Evolutionary conservation across 2,113 vertebrate genomes (phyloP), one percentile per base, ranked within the genome.

Genomic region (Alligator sinensis): DNA sequence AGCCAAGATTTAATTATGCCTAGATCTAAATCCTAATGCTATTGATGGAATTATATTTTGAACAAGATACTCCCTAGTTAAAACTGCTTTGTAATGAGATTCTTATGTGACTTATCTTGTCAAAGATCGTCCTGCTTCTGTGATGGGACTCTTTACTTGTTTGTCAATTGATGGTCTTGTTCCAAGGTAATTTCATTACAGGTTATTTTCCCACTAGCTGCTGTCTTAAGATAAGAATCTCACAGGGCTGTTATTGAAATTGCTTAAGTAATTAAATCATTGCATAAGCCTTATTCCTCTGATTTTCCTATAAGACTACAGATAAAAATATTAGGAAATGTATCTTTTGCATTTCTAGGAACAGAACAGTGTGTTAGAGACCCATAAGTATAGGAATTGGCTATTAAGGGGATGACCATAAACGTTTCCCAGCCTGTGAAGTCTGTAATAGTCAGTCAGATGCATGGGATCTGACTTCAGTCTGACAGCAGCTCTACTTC

Each of bases 221-320:
- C 77, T 75, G 91, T 85, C 80, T 95, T 97, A 87, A 24, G 64
- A 84, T 96, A 97, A 96, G 91, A 92, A 87, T 95, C 91, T 97
- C 84, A 75, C 74, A 47, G 82, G 80, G 88, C 84, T 94, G 64
- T 18, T 13, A 79, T 96, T 90, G 92, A 93, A 95, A 92, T 82
- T 89, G 87, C 82, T 88, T 62, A 87, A 87, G 59, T 84, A 76
- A 85, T 97, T 89, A 91, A 93, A 88, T 86, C 61, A 21, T 80
- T 77, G 61, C 89, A 96, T 93, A 68, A 77, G 21, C 74, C 2
- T 93, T 93, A 83, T 75, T 84, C 17, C 59, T 81, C 30, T 82
- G 30, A 91, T 68, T 68, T 0, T 0, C 19, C 5, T 10, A 7
- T 86, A 57, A 83, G 75, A 30, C 6, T 87, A 8, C 15, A 63